Evolutionary conservation across 2,113 vertebrate genomes (phyloP), one percentile per base, ranked within the genome.

Genomic region (Thamnophis sirtalis): DNA sequence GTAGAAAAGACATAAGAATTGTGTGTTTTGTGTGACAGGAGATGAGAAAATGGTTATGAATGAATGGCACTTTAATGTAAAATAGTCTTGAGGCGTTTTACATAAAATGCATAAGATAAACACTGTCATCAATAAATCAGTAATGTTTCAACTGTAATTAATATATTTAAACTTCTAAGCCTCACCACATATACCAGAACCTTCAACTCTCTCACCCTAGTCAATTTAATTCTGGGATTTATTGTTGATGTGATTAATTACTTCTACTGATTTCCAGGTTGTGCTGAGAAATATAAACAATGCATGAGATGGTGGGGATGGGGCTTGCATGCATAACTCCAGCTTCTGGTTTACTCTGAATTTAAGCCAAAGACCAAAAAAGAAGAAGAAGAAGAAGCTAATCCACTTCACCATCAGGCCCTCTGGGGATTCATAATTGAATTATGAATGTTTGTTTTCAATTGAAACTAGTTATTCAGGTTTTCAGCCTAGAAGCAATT

Each of bases 351-450:
- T 92, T 93, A 91, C 51, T 13, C 54, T 73, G 53, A 90, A 95
- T 94, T 90, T 0, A 0, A 96, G 92, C 55, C 94, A 96, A 97
- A 96, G 87, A 86, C 84, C 9, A 28, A n/a, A n/a, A 5, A 38
- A 38, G 0, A 9, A 60, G 28, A 60, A 11, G 28, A 63, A 89
- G 51, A 91, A n/a, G 56, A 95, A 95, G 24, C 89, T 89, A 96
- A 96, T 94, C 94, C 93, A 92, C 91, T 91, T 95, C 53, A 91
- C 92, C 89, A 68, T 95, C 95, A 96, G 55, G 68, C 91, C 95
- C 93, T 95, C 95, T 93, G 95, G 94, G 94, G 87, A 88, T 96
- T 95, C 95, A 95, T 96, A 96, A 95, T 95, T 94, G 95, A 96
- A 68, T 86, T 90, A 94, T 96, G 89, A 96, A 93, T 93, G 92